Evolutionary conservation across 2,113 vertebrate species (phyloP).

Genomic region (Miniopterus natalensis): DNA sequence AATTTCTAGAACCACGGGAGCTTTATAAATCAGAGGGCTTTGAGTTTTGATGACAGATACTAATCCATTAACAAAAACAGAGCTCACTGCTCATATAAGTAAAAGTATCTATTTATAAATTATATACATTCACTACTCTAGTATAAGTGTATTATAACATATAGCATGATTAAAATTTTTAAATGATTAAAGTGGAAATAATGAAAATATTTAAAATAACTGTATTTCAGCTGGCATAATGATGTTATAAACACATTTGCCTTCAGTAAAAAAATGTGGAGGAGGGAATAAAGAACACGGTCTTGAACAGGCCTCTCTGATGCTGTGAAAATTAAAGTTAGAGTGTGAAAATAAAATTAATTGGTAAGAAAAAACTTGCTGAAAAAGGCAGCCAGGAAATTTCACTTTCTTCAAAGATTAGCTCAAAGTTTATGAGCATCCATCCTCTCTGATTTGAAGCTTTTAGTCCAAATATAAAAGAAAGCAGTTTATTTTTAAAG

Average conservation of each 20-base stretch:
- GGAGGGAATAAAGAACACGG: neutral
- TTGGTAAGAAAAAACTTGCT: neutral
- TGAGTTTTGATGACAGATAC: neutral
- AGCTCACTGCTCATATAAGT: neutral
- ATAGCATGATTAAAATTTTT: neutral
- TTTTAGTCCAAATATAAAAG: constrained; percentile 21
- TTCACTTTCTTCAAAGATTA: constrained; percentile 19
- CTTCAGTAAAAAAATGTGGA: neutral
- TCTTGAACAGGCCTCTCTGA: neutral
- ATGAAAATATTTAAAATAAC: constrained; percentile 10
- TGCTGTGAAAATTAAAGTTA: neutral
- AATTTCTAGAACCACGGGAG: neutral
- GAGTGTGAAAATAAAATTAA: neutral
- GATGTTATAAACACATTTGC: neutral
- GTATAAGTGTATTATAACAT: neutral
- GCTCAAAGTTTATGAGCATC: neutral
- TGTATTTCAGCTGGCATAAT: neutral
- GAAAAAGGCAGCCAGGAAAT: neutral
- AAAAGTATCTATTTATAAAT: neutral
- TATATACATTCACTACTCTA: neutral
- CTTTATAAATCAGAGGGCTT: neutral
- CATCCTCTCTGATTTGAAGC: neutral
- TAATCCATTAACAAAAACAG: neutral
- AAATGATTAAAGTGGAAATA: neutral
- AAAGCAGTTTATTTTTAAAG: constrained; percentile 21